phyloP scores from a whole-genome alignment of 2,888 invertebrate species.

The Julus scandinavius region DNA sequence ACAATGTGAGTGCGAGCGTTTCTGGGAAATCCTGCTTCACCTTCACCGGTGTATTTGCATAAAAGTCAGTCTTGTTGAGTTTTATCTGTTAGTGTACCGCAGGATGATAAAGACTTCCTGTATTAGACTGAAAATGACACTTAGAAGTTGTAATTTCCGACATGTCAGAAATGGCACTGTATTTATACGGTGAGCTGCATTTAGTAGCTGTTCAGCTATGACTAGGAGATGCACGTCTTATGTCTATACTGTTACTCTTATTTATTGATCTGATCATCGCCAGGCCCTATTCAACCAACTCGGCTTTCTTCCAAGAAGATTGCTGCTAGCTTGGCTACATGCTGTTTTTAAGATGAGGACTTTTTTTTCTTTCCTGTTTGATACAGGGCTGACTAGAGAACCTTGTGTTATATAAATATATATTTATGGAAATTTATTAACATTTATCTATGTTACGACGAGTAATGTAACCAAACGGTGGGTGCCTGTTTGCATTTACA shows the following conservation, averaged over 20 bases:
- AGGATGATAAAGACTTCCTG: conserved; percentile 18
- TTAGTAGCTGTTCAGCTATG: background rate
- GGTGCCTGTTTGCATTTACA: too few relatives aligned
- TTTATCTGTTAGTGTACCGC: conserved; percentile 11
- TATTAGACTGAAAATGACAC: conserved; percentile 18
- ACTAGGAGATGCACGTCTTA: background rate
- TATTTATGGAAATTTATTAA: background rate
- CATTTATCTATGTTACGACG: too few relatives aligned
- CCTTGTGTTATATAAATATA: background rate
- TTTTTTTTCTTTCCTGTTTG: background rate
- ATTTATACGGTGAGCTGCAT: conserved; percentile 2
- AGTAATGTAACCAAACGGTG: too few relatives aligned
- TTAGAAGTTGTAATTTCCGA: conserved; percentile 18
- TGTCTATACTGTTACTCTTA: background rate
- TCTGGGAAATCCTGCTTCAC: background rate
- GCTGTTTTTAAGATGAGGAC: background rate
- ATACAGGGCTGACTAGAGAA: too few relatives aligned
- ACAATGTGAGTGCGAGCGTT: background rate
- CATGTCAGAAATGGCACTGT: background rate
- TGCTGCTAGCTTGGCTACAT: background rate
- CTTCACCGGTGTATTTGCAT: background rate
- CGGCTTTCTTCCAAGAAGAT: background rate
- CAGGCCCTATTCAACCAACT: background rate
- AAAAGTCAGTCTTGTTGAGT: conserved; percentile 6
- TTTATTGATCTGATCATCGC: background rate